Percentiles rank a stretch among this genome's conserved stretches.
Conservation (phyloP, 2,797 vertebrate genomes). For the Chelonia mydas region DNA sequence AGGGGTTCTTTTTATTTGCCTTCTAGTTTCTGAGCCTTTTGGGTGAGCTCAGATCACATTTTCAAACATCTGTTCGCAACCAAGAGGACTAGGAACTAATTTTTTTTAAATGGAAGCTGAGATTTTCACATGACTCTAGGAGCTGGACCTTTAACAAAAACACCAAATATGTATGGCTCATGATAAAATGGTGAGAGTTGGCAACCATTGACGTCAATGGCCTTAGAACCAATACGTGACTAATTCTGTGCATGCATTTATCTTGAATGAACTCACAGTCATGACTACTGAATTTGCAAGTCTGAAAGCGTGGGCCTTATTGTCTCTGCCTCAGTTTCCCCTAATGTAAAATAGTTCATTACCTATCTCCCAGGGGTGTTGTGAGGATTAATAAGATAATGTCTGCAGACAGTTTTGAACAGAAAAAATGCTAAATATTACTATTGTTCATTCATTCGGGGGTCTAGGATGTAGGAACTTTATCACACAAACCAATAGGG, state of each 20-base stretch:
- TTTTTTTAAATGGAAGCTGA: conserved; percentile 1
- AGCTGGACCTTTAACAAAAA: background rate
- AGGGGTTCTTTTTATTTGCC: background rate
- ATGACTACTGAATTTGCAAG: background rate
- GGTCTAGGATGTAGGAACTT: background rate
- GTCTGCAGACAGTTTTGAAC: background rate
- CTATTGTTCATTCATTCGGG: background rate
- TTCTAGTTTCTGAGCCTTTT: background rate
- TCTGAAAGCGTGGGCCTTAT: background rate
- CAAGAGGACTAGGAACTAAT: background rate
- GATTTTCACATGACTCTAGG: background rate
- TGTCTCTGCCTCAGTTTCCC: background rate
- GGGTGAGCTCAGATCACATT: background rate
- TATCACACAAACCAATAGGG: background rate
- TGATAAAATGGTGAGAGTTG: background rate
- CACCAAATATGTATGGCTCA: background rate
- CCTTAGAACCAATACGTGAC: background rate
- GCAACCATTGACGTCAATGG: background rate
- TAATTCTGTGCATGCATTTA: background rate
- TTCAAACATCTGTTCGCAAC: background rate
- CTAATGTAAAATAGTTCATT: background rate
- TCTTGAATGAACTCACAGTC: conserved; percentile 2
- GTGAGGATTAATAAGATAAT: background rate
- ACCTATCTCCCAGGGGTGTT: background rate
- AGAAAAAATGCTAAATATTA: background rate